Conservation (phyloP, 2,888 invertebrate species). For the Sesia bembeciformis region DNA sequence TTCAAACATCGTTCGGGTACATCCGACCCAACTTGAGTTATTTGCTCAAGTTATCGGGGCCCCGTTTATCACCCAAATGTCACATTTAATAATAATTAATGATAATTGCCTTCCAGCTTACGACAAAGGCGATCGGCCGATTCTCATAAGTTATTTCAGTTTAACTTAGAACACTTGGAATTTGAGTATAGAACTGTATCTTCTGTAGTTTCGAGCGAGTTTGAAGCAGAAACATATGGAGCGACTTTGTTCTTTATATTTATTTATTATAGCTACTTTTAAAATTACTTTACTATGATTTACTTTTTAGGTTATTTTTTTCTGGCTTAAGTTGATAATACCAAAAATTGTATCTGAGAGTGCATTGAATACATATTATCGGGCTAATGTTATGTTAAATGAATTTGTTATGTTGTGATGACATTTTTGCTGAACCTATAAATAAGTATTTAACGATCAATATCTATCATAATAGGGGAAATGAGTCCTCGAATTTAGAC, state of each 20-base stretch:
- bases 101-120: conserved; percentile 73
- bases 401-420: too few species aligned
- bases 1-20: conserved; percentile 15
- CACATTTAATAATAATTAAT: conserved; percentile 75
- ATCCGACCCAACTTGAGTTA: conserved; percentile 43
- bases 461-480: too few species aligned
- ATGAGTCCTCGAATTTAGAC: too few species aligned
- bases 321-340: too few species aligned
- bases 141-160: conserved; percentile 71
- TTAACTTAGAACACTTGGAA: conserved; percentile 64
- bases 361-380: too few species aligned
- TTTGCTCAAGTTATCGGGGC: conserved; percentile 68
- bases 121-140: conserved; percentile 71
- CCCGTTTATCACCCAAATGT: conserved; percentile 66
- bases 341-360: too few species aligned
- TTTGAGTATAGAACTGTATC: conserved; percentile 69
- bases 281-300: too few species aligned
- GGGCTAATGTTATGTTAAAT: too few species aligned
- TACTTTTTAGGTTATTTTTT: too few species aligned
- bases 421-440: too few species aligned
- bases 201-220: conserved; percentile 52
- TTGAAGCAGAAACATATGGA: conserved; percentile 21
- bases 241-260: conserved; percentile 5
- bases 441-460: too few species aligned
- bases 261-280: neutral